Base-by-base conservation (phyloP, 2,113 vertebrate genomes). In the Columbina picui region DNA sequence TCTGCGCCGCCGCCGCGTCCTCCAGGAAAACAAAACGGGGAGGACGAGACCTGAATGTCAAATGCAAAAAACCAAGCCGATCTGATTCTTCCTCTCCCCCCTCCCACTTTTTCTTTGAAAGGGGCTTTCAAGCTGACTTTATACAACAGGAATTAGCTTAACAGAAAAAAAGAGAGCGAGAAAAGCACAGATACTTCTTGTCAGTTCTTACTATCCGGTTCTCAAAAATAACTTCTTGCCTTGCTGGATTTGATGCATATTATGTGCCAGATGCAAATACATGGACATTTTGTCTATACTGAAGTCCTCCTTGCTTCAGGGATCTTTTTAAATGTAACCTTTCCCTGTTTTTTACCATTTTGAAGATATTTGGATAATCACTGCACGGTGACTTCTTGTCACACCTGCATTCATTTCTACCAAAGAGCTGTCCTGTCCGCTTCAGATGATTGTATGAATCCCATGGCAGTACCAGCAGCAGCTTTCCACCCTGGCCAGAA, bases 61-160 rank as follows among this genome's bases (percentile, higher is more conserved):
- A 95, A 93, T 81, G 83, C 70, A 34, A 50, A 84, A 69, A 95
- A 76, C 20, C 76, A 86, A 89, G 80, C 64, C 77, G 80, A 93
- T 95, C 88, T 87, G 88, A 94, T 92, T 93, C 92, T 78, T 89
- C 86, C 22, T 90, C 45, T 81, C 41, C 30, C 81, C 88, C 94
- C 93, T 90, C 90, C 93, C 90, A 76, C 52, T 84, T 93, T 83
- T 89, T 74, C 90, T 65, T 88, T 97, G 83, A 96, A 96, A 94
- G 65, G 86, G 53, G 88, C 93, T 96, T 96, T 96, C 94, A 96
- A 75, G 76, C 92, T 96, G 94, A 96, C 96, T 96, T 96, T 94
- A 84, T 93, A 84, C 88, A 87, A 47, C 60, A 75, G 76, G 90
- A 95, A 84, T 96, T 96, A 90, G 90, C 92, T 94, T 92, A 26